Percentiles rank a stretch among this genome's conserved stretches.
These are phyloP conservation scores for Oegoconia quadripuncta DNA, from an alignment of 2,888 invertebrate species.

Conservation along the genomic window DNA sequence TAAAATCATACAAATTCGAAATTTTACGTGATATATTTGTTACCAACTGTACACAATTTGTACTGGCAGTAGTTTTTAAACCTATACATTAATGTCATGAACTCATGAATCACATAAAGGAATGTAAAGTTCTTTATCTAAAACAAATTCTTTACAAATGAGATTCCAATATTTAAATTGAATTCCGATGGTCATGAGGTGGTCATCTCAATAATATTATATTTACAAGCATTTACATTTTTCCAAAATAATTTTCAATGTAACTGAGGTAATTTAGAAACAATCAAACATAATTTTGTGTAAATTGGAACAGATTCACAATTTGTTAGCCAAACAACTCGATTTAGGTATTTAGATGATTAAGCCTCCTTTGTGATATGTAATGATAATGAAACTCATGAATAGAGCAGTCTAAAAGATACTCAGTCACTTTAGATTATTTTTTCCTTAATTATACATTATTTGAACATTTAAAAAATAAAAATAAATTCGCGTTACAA, in stretches of 20 bases:
- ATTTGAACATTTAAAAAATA: slow-evolving; percentile 6
- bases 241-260: too few species aligned
- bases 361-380: slow-evolving; percentile 5
- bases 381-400: slow-evolving; percentile 7
- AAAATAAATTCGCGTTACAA: slow-evolving; percentile 10
- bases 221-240: too few species aligned
- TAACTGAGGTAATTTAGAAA: too few species aligned
- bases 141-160: slow-evolving; percentile 3
- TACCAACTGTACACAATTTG: background rate
- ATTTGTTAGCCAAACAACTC: too few species aligned
- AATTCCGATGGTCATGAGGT: too few species aligned
- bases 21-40: too few species aligned
- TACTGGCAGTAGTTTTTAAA: background rate
- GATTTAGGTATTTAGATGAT: background rate
- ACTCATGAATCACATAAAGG: slow-evolving; percentile 9
- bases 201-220: too few species aligned
- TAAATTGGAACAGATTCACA: too few species aligned
- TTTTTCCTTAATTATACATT: background rate
- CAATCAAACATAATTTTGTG: too few species aligned
- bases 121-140: slow-evolving; percentile 11
- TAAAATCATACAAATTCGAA: too few species aligned
- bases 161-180: background rate
- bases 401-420: slow-evolving; percentile 10
- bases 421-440: slow-evolving; percentile 23
- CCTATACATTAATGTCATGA: background rate